A percentile compares a stretch with the other conserved stretches of the same genome.
Evolutionary conservation across 2,113 vertebrate genomes (phyloP).

Genomic region (Halcyon senegalensis): DNA sequence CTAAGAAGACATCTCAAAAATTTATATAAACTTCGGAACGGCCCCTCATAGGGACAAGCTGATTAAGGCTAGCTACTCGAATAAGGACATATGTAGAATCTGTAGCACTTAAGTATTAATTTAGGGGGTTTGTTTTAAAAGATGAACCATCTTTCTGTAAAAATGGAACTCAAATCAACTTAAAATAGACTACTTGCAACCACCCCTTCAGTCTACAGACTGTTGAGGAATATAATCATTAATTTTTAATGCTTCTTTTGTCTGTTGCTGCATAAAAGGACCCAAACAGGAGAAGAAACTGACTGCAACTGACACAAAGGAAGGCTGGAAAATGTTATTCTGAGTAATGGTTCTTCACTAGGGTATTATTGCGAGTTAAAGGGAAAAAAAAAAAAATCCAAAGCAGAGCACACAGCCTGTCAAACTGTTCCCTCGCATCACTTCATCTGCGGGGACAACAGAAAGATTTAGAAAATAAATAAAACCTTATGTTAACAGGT

Average conservation of each 20-base stretch:
- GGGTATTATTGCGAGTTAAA: neutral
- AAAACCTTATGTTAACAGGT: neutral
- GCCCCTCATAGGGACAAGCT: neutral
- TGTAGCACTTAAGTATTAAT: neutral
- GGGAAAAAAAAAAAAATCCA: neutral
- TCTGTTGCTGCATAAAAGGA: conserved; percentile 9
- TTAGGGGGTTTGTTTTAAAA: neutral
- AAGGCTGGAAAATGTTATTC: conserved; percentile 2
- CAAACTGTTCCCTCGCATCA: neutral
- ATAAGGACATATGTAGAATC: neutral
- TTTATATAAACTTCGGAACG: neutral
- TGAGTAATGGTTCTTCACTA: neutral
- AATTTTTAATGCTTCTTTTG: conserved; percentile 59
- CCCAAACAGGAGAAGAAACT: neutral
- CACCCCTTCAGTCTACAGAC: neutral
- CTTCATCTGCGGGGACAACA: neutral
- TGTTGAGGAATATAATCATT: neutral
- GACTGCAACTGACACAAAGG: conserved; percentile 36
- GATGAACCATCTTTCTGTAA: neutral
- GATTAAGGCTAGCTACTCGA: neutral
- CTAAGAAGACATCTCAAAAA: neutral
- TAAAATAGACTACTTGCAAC: neutral
- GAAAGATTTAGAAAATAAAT: neutral
- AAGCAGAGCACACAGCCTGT: neutral
- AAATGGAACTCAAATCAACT: neutral